Conservation (phyloP, 2,113 vertebrate genomes). For the Lepus timidus region DNA sequence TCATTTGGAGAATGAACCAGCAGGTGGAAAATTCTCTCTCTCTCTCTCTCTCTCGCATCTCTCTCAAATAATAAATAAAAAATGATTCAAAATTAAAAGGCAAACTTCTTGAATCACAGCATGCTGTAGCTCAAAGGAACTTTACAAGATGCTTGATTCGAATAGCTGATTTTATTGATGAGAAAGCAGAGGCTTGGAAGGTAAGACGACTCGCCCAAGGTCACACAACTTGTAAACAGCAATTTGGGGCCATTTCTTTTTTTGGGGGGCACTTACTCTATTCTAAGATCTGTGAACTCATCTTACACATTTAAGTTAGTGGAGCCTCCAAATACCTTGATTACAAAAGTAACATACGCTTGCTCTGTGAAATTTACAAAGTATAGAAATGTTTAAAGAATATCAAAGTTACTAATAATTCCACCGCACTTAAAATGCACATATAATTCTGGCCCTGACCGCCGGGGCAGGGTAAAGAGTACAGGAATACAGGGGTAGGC, state of each 20-base stretch:
- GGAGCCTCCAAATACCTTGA: neutral
- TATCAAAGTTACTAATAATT: neutral
- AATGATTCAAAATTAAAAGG: neutral
- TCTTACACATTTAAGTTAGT: neutral
- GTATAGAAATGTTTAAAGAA: neutral
- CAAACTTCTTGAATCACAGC: neutral
- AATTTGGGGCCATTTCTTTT: constrained; percentile 1
- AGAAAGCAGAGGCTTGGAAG: neutral
- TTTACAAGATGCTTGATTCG: neutral
- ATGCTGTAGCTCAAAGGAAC: neutral
- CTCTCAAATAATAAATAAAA: too few relatives aligned
- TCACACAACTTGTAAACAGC: neutral
- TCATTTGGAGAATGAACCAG: too few relatives aligned
- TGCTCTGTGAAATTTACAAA: neutral
- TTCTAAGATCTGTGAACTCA: neutral
- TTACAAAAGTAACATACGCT: neutral
- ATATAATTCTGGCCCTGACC: neutral
- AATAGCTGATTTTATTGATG: neutral
- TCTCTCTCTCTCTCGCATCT: too few relatives aligned
- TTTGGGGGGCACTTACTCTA: neutral
- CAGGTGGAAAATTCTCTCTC: too few relatives aligned
- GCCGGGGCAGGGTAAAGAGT: too few relatives aligned
- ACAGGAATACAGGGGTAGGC: accelerated
- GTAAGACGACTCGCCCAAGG: neutral
- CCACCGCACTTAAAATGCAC: neutral